Evolutionary conservation across 2,888 invertebrate genomes (phyloP), one percentile per base, ranked within the genome.

Genomic region (Pinctada fucata): DNA sequence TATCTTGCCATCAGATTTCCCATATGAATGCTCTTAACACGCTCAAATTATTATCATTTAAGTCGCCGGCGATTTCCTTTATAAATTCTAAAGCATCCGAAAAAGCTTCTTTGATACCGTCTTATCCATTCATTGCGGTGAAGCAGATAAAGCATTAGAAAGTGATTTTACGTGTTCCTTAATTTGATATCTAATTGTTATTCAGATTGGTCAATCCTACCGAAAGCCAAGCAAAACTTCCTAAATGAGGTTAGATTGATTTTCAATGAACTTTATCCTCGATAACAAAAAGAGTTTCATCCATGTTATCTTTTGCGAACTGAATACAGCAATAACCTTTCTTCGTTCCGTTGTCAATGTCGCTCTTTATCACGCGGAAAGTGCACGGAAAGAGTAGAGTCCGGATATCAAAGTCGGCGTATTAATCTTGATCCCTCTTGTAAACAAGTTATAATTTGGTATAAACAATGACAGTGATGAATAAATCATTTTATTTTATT

Each of bases 101-200:
- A 80, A 78, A 80, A 75, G 77, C 78, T 72, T 78, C 75, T 80
- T 78, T 52, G 72, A 80, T 80, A 78, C 73, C 72, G 70, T 80
- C 80, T 78, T 80, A 80, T 80, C 80, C 77, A 47, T 70, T 67
- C 68, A 72, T 78, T 78, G 71, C 68, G 52, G 64, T 47, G 68
- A 52, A 66, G 64, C 75, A 75, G 75, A 75, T 75, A 79, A 79
- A 79, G 79, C 58, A 75, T 66, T 45, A 72, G 75, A 75, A 75
- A 79, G 79, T 79, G 79, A 79, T 71, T 79, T 79, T 79, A 72
- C 75, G 51, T 79, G 79, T 79, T 75, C 63, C 67, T 70, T 72
- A 71, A 75, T 75, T 79, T 75, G 66, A 49, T 58, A 50, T 67
- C 79, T 79, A 75, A 79, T 79, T 75, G 70, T 66, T 79, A 79